phyloP scores from a whole-genome alignment of 2,888 invertebrate species.

The Pammene aurita region DNA sequence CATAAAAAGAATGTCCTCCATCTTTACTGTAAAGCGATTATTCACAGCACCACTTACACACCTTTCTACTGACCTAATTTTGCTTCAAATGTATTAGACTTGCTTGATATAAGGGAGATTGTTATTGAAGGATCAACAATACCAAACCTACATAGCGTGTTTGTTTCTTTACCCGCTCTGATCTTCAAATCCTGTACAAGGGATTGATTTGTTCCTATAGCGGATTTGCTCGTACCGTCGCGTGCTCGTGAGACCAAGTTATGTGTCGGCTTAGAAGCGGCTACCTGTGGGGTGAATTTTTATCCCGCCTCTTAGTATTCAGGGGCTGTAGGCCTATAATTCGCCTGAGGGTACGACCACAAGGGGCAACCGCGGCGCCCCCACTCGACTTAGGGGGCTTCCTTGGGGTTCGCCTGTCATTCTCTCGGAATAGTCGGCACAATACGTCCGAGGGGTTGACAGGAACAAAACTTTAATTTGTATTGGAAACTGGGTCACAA shows the following conservation, averaged over 20 bases:
- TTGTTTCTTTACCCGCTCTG: conserved; percentile 67
- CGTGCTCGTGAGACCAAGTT: conserved; percentile 62
- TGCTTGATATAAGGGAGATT: conserved; percentile 56
- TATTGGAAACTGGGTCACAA: conserved; percentile 38
- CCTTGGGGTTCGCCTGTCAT: conserved; percentile 58
- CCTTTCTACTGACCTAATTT: not conserved
- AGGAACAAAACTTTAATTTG: conserved; percentile 42
- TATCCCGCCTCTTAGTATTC: conserved; percentile 77
- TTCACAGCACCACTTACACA: too few species aligned
- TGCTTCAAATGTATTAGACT: not conserved
- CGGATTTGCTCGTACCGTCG: conserved; percentile 62
- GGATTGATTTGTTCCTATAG: conserved; percentile 72
- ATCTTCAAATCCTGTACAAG: conserved; percentile 63
- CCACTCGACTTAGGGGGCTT: conserved; percentile 60
- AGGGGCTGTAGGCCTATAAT: conserved; percentile 72
- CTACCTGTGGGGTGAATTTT: conserved; percentile 77
- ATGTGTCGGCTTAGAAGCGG: conserved; percentile 74
- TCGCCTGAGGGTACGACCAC: conserved; percentile 69
- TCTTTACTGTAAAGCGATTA: too few species aligned
- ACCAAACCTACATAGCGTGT: conserved; percentile 58
- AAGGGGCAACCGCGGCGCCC: conserved; percentile 63
- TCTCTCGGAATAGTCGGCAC: conserved; percentile 59
- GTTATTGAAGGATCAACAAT: conserved; percentile 68
- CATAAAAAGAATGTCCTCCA: too few species aligned
- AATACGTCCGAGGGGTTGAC: conserved; percentile 45